A percentile compares a stretch with the other conserved stretches of the same genome.
Conservation (phyloP, 2,113 vertebrate species). For the Serranochromis macrocephalus region DNA sequence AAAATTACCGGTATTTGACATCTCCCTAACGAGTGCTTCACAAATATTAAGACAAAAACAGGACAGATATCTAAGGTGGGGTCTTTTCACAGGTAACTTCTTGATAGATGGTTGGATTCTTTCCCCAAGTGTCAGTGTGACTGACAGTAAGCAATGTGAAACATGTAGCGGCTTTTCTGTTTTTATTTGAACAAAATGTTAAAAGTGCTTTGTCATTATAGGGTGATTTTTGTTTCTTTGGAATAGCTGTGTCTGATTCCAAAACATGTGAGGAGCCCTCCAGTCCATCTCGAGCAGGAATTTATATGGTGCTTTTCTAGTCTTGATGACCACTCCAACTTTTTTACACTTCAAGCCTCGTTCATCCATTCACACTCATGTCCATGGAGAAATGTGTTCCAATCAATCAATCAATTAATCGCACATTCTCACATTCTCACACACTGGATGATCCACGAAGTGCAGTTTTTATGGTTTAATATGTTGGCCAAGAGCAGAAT, state of each 20-base stretch:
- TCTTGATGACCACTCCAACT: not conserved
- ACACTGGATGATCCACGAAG: rapidly evolving
- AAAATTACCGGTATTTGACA: not conserved
- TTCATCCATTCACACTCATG: not conserved
- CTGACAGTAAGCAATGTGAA: not conserved
- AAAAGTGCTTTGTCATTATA: not conserved
- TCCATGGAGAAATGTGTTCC: not conserved
- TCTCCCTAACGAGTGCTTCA: not conserved
- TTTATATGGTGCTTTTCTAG: not conserved
- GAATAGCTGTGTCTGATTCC: not conserved
- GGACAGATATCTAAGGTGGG: conserved; percentile 19
- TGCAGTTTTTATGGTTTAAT: not conserved
- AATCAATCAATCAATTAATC: not conserved
- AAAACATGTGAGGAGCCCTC: not conserved
- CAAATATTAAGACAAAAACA: not conserved
- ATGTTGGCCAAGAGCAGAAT: not conserved
- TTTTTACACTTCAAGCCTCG: not conserved
- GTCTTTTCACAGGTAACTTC: conserved; percentile 28
- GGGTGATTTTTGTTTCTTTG: not conserved
- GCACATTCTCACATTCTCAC: not conserved
- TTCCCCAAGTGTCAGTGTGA: conserved; percentile 2
- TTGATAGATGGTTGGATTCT: not conserved
- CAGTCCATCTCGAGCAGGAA: not conserved
- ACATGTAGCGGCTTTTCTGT: not conserved
- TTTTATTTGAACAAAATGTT: not conserved